These are phyloP conservation scores for Eira barbara DNA, from an alignment of 2,113 vertebrate species.

Conservation along the genomic window DNA sequence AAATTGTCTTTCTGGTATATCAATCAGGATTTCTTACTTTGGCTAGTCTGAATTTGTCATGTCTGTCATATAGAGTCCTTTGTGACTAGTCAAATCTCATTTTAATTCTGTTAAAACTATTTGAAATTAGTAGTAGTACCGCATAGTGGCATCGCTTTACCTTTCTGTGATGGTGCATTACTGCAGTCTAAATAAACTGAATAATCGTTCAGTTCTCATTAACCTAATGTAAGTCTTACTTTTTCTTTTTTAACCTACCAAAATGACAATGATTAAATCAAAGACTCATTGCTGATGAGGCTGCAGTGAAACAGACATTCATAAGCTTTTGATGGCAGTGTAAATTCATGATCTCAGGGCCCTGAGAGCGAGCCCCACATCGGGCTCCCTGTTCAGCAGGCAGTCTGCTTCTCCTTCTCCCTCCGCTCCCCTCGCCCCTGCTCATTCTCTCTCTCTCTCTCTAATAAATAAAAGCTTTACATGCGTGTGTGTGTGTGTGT, in stretches of 20 bases:
- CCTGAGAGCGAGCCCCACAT: not conserved
- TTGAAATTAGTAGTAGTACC: not conserved
- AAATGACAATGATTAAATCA: not conserved
- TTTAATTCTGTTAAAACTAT: conserved; percentile 17
- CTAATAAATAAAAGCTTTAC: not conserved
- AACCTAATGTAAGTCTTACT: not conserved
- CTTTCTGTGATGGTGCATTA: not conserved
- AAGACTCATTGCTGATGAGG: not conserved
- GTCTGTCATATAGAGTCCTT: not conserved
- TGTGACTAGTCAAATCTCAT: not conserved
- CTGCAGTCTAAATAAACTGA: not conserved
- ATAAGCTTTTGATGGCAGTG: not conserved
- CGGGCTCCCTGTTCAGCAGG: not conserved
- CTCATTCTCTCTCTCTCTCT: not conserved
- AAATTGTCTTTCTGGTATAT: not conserved
- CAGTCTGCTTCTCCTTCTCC: not conserved
- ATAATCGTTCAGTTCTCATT: not conserved
- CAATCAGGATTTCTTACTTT: not conserved
- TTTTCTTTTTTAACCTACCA: not conserved
- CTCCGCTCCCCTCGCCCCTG: too few relatives aligned
- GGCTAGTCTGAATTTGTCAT: not conserved
- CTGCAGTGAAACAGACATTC: not conserved
- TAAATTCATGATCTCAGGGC: not conserved
- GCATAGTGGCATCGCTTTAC: not conserved
- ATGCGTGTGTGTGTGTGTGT: too few relatives aligned